phyloP scores from a whole-genome alignment of 2,888 invertebrate genomes.

The Villa cingulata region DNA sequence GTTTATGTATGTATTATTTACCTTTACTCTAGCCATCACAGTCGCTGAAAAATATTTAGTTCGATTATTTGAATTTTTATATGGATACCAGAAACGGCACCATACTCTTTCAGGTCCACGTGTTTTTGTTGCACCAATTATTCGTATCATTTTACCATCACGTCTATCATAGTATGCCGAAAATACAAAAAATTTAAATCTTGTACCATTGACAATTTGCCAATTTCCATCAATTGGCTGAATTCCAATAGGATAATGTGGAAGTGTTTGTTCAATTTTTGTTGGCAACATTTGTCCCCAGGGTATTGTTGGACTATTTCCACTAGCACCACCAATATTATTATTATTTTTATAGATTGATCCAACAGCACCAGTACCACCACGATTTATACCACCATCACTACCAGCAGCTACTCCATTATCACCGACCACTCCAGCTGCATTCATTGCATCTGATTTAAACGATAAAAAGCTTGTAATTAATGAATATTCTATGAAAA shows the following conservation, averaged over 20 bases:
- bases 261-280: slow-evolving; percentile 39
- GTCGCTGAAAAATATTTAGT: slow-evolving; percentile 43
- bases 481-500: slow-evolving; percentile 5
- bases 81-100: slow-evolving; percentile 63
- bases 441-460: slow-evolving; percentile 12
- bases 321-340: slow-evolving; percentile 12
- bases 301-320: slow-evolving; percentile 25
- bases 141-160: slow-evolving; percentile 51
- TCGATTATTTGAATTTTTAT: slow-evolving; percentile 13
- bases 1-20: slow-evolving; percentile 28
- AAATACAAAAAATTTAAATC: slow-evolving; percentile 82
- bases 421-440: no score
- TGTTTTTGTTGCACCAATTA: slow-evolving; percentile 82
- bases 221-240: slow-evolving; percentile 61
- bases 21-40: slow-evolving; percentile 62
- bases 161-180: slow-evolving; percentile 79
- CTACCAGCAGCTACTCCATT: no score
- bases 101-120: slow-evolving; percentile 67
- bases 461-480: slow-evolving; percentile 16
- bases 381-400: slow-evolving; percentile 2
- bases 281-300: slow-evolving; percentile 34
- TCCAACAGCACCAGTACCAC: background rate
- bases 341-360: background rate
- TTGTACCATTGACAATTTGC: slow-evolving; percentile 44
- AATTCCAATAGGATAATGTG: slow-evolving; percentile 49